Evolutionary conservation across 2,888 invertebrate species (phyloP), one percentile per base, ranked within the genome.

Genomic region (Spicauda simplicius): DNA sequence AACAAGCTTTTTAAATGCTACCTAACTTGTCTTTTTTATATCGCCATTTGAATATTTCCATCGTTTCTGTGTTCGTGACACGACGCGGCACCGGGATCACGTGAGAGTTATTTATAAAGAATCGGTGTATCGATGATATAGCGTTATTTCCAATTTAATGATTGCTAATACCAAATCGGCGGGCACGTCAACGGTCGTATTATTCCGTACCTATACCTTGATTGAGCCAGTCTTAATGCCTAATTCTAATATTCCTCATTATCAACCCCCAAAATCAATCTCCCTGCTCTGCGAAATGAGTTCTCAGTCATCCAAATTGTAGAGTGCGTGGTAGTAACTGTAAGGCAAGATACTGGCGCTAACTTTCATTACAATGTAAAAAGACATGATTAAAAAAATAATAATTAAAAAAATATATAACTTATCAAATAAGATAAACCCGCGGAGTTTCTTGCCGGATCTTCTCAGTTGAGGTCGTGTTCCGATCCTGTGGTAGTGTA

Each of bases 1-100:
- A 92, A 93, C 92, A 93, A 91, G 90, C 88, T 91, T 93, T 93
- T 93, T 93, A 93, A 93, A 93, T 91, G 93, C 91, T 92, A 90
- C 89, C 90, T 90, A 91, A 92, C 91, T 92, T 92, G 91, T 91
- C 90, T 91, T 92, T 91, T 93, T 92, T 92, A 92, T 91, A 91
- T 87, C 88, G 88, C 88, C 86, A 92, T 93, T 93, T 92, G 93
- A 91, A 93, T 93, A 93, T 92, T 92, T 85, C 86, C 85, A 90
- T 90, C 91, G 91, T 89, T 89, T 86, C 84, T 77, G 85, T 82
- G 90, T 91, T 90, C 92, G 90, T 91, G 93, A 86, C 90, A 91
- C 92, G 90, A 86, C 87, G 77, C 85, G 92, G 92, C 91, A 91
- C 91, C 85, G 86, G 80, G 77, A 87, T 93, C 92, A 92, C 93